Conservation (phyloP, 2,888 invertebrate species). For the Aphodius sticticus region DNA sequence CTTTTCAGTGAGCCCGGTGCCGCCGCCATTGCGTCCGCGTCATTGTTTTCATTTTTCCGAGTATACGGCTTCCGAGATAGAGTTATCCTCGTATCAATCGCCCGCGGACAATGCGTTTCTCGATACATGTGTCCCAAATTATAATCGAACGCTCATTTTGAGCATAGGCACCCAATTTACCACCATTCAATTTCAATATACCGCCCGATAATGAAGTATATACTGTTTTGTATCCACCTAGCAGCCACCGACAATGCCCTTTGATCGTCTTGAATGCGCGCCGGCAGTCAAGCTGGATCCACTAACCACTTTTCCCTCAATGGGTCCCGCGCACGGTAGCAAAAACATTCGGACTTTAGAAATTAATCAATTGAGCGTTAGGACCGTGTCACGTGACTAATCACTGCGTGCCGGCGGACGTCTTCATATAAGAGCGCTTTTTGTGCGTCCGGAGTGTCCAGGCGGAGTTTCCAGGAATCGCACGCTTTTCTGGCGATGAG, state of each 20-base stretch:
- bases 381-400: slow-evolving; percentile 40
- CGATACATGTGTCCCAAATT: slow-evolving; percentile 33
- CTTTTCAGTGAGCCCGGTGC: background rate
- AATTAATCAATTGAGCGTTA: slow-evolving; percentile 40
- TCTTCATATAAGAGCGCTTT: slow-evolving; percentile 34
- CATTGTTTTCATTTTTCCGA: background rate
- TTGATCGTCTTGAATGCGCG: slow-evolving; percentile 27
- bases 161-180: slow-evolving; percentile 33
- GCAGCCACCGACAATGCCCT: slow-evolving; percentile 15
- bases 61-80: slow-evolving; percentile 14
- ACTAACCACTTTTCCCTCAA: slow-evolving; percentile 36
- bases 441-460: slow-evolving; percentile 5
- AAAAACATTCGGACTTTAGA: slow-evolving; percentile 38
- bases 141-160: slow-evolving; percentile 35
- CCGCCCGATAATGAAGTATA: slow-evolving; percentile 34
- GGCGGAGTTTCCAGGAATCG: background rate
- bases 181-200: slow-evolving; percentile 37
- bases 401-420: slow-evolving; percentile 32
- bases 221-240: slow-evolving; percentile 34
- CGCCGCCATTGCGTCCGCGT: background rate
- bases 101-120: slow-evolving; percentile 9
- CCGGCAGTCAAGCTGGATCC: slow-evolving; percentile 30
- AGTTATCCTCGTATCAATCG: slow-evolving; percentile 32
- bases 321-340: slow-evolving; percentile 38
- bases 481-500: background rate